Base-by-base conservation (phyloP, 2,113 vertebrate genomes). In the Vanacampus margaritifer region DNA sequence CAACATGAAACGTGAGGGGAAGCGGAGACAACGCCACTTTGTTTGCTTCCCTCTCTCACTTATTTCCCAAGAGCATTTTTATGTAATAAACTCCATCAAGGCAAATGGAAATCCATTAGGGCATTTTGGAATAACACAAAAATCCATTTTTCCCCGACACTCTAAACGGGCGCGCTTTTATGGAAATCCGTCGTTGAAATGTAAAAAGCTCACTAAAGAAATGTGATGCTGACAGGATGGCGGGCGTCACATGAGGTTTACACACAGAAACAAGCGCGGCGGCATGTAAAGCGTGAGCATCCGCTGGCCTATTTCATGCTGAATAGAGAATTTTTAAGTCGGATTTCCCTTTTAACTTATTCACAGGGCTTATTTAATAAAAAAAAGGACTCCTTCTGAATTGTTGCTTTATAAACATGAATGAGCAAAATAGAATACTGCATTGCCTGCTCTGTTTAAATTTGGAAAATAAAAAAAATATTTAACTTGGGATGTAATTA, bases 31-130 rank as follows among this genome's bases (percentile, higher is more conserved):
- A 62, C 14, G 14, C 39, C 37, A 43, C 39, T 62, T 62, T 43
- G 23, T 43, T 43, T 62, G 39, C 37, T 43, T 62, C 39, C 37
- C 23, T 41, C 56, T 58, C 32, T 21, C n/a, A 14, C 59, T 61
- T 39, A 39, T 23, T 39, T 39, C 59, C 60, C 60, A 43, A 24
- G 60, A 62, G 60, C 39, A 24, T 14, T 43, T 43, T 62, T 62
- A 62, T 62, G 39, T 62, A 14, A 62, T 62, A 62, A 62, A 62
- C 60, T 62, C 60, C 60, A 62, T 24, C 23, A 41, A 41, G 39
- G 60, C 60, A 26, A 62, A 62, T 43, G 39, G 21, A 62, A 62
- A 62, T 62, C 60, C 60, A 62, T 62, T 62, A 62, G 39, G 39
- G 37, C 14, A 14, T 43, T 62, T 41, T 62, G 37, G 23, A 62